Evolutionary conservation across 2,797 vertebrate species (phyloP).

Genomic region (Bucorvus abyssinicus): DNA sequence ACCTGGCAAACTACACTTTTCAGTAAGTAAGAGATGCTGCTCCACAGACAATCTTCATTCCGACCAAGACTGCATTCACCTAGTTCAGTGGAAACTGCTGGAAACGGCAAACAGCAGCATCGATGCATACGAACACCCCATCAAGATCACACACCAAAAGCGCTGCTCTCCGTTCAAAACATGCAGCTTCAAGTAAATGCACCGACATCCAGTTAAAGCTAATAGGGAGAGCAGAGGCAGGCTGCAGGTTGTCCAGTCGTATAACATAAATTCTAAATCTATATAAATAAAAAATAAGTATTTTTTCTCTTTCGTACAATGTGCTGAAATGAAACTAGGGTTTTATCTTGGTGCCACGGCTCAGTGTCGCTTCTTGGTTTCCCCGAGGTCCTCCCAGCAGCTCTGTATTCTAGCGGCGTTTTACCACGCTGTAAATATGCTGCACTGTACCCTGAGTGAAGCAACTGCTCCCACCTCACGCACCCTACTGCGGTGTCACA

Average conservation of each 20-base stretch:
- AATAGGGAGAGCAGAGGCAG: background rate
- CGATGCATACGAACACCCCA: rapidly evolving
- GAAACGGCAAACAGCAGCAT: background rate
- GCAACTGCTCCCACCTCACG: background rate
- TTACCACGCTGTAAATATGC: background rate
- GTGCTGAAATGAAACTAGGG: background rate
- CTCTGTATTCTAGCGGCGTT: background rate
- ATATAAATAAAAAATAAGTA: no score
- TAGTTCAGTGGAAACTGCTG: background rate
- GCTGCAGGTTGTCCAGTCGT: background rate
- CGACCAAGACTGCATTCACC: background rate
- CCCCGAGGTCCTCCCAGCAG: background rate
- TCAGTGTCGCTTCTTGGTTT: background rate
- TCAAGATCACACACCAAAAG: background rate
- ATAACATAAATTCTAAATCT: background rate
- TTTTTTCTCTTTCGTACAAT: background rate
- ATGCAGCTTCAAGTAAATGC: background rate
- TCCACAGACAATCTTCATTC: background rate
- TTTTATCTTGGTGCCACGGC: background rate
- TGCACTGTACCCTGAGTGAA: background rate
- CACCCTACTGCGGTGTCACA: background rate
- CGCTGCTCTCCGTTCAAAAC: background rate
- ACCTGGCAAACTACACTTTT: background rate
- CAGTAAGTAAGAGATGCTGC: rapidly evolving
- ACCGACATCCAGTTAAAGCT: background rate